A percentile compares a stretch with the other conserved stretches of the same genome.
Evolutionary conservation across 2,113 vertebrate species (phyloP).

Genomic region (Colossoma macropomum): DNA sequence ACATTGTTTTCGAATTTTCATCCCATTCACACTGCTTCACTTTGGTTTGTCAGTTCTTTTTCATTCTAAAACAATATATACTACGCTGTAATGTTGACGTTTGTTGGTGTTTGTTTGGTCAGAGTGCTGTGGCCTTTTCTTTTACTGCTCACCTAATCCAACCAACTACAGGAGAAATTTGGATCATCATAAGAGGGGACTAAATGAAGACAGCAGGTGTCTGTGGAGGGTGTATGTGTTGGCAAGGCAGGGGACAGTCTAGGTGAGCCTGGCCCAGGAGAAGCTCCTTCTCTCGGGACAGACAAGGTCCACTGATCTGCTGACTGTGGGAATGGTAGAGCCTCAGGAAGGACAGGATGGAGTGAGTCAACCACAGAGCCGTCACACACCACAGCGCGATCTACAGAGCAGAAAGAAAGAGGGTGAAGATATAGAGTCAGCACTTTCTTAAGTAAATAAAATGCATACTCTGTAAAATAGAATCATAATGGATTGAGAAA

Average conservation of each 20-base stretch:
- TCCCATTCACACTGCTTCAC: background rate
- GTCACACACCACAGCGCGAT: constrained; percentile 77
- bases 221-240: constrained; percentile 54
- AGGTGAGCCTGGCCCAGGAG: constrained; percentile 67
- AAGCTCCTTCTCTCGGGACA: constrained; percentile 77
- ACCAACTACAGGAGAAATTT: background rate
- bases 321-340: constrained; percentile 81
- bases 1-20: background rate
- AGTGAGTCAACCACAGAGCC: constrained; percentile 75
- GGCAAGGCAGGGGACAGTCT: constrained; percentile 58
- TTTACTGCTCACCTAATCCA: background rate
- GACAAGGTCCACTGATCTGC: constrained; percentile 73
- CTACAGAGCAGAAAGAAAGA: constrained; percentile 60
- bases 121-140: background rate
- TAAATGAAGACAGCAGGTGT: constrained; percentile 69
- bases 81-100: background rate
- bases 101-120: background rate
- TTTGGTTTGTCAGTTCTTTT: background rate
- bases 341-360: constrained; percentile 79
- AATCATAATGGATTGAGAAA: too few species aligned
- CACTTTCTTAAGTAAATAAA: background rate
- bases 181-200: background rate
- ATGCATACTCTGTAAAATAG: too few species aligned
- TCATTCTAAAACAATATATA: background rate
- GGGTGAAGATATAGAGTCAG: background rate